Conservation (phyloP, 2,797 vertebrate genomes). For the Simalia tracyae region DNA sequence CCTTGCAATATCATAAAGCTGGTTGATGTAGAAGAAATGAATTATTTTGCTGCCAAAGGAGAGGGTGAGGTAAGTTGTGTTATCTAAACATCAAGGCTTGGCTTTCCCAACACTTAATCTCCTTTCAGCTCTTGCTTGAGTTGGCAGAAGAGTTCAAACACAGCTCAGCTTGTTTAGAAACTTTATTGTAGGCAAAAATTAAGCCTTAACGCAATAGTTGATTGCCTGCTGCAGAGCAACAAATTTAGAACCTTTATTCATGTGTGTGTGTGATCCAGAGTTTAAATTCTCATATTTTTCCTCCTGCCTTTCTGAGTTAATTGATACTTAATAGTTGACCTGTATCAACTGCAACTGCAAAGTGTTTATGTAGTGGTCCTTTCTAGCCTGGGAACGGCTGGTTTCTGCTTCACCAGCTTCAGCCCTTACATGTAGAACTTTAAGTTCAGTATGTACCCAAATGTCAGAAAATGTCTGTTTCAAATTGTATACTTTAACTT, state of each 20-base stretch:
- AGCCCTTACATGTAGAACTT: not conserved
- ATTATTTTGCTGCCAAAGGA: constrained; percentile 88
- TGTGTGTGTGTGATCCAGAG: not conserved
- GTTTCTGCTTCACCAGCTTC: not conserved
- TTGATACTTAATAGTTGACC: not conserved
- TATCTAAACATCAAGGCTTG: not conserved
- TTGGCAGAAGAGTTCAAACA: not conserved
- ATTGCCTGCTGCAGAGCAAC: not conserved
- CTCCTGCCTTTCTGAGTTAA: not conserved
- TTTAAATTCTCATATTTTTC: not conserved
- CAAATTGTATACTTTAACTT: not conserved
- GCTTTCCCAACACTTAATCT: not conserved
- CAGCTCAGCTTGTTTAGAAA: not conserved
- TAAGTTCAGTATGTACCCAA: not conserved
- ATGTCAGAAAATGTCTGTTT: not conserved
- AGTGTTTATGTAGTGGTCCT: not conserved
- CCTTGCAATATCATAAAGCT: constrained; percentile 90
- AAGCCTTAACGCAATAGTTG: not conserved
- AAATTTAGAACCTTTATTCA: not conserved
- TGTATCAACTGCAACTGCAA: not conserved
- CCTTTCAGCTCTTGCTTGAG: not conserved
- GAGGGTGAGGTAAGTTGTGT: constrained; percentile 88
- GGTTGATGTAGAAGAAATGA: constrained; percentile 94
- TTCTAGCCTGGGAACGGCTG: not conserved
- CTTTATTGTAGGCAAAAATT: not conserved